Conservation (phyloP, 2,888 invertebrate species). For the Archaeoteleia sp. region DNA sequence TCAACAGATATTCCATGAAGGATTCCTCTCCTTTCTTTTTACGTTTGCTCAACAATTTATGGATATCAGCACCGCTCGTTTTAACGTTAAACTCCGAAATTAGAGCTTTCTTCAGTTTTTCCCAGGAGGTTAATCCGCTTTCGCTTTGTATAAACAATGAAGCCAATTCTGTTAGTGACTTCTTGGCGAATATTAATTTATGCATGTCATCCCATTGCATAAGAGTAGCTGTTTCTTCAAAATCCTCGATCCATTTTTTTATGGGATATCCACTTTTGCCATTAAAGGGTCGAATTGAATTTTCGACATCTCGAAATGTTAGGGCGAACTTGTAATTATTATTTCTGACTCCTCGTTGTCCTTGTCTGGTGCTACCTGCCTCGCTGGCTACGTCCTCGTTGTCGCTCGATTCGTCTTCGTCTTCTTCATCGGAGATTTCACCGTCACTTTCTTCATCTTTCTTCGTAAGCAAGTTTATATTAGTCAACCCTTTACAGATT, state of each 20-base stretch:
- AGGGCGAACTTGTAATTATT: not conserved
- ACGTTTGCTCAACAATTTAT: constrained; percentile 21
- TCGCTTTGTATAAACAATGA: constrained; percentile 7
- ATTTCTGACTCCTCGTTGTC: too few relatives aligned
- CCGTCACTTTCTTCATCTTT: constrained; percentile 1
- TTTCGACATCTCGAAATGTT: constrained; percentile 8
- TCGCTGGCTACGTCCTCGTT: too few relatives aligned
- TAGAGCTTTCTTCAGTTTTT: not conserved
- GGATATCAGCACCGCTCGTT: constrained; percentile 27
- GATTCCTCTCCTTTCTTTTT: constrained; percentile 30
- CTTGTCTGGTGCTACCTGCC: too few relatives aligned
- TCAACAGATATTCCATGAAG: constrained; percentile 40
- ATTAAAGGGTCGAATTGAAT: constrained; percentile 7
- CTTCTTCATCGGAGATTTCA: constrained; percentile 4
- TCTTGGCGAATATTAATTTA: constrained; percentile 1
- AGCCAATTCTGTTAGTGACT: not conserved
- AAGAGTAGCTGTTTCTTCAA: constrained; percentile 1
- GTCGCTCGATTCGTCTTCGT: not conserved
- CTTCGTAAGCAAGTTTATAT: not conserved
- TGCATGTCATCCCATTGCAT: constrained; percentile 1
- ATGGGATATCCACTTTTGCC: constrained; percentile 6
- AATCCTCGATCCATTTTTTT: not conserved
- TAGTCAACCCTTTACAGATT: not conserved
- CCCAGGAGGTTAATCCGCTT: constrained; percentile 1
- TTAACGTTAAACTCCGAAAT: constrained; percentile 5